Base-by-base conservation (phyloP, 2,888 invertebrate genomes). In the Drosophila tripunctata region DNA sequence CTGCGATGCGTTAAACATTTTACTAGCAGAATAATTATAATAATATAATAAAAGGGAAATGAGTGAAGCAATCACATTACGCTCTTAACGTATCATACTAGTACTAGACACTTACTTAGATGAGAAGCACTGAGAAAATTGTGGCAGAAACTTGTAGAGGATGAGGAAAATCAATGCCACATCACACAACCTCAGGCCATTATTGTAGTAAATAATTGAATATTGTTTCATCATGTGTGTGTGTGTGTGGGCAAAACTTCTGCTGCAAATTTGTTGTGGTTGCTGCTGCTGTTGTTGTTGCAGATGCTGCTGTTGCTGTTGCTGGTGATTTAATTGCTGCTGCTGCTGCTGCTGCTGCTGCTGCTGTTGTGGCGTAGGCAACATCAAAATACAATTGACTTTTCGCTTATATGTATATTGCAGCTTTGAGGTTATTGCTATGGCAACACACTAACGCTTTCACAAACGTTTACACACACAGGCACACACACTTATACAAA, bases 381-480 rank as follows among this genome's bases (percentile, higher is more conserved):
- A 72, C 83, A 85, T 77, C 79, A 83, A 86, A 83, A 83, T 71
- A 74, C 82, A 83, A 86, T 83, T 83, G 86, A 83, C 82, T 86
- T 82, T 86, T 80, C 74, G 68, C 69, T 78, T 76, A 78, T 71
- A 83, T 72, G 35, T 44, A 41, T 33, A 81, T 75, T 65, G 74
- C 67, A 84, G 83, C 67, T 76, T 83, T 73, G 78, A 69, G 82
- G 70, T 80, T 82, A 60, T 64, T 75, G 69, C 56, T 58, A 60
- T 60, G 55, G 65, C 62, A 73, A 65, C 50, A 67, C 77, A 63
- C 75, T 56, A 15, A 40, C 35, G 19, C 27, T 40, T 40, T 38
- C 55, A 38, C 7, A 31, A 22, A 10, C n/a, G 19, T 43, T 31
- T 48, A 19, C 24, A 21, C 21, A 31, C 10, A 7, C 30, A 12